Percentiles rank a stretch among this genome's conserved stretches.
phyloP scores from a whole-genome alignment of 1,140 invertebrate species.

The Popillia japonica region DNA sequence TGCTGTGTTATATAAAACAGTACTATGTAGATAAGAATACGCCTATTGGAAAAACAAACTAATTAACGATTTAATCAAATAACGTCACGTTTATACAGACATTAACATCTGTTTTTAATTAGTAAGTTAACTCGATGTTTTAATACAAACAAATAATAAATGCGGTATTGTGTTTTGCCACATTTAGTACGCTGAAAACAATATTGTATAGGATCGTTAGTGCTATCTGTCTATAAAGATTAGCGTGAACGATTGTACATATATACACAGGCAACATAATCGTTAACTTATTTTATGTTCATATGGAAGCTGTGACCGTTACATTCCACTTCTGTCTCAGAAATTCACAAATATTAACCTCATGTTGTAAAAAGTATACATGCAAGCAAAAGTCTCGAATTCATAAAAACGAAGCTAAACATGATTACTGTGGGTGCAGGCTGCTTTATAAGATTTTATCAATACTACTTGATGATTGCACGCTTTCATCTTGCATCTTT shows the following conservation, averaged over 20 bases:
- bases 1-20: not conserved
- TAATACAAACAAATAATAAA: not conserved
- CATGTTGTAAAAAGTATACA: too few relatives aligned
- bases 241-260: too few relatives aligned
- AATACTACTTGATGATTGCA: too few relatives aligned
- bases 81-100: not conserved
- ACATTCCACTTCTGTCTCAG: too few relatives aligned
- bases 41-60: not conserved
- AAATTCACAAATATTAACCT: too few relatives aligned
- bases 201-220: not conserved
- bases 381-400: too few relatives aligned
- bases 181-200: not conserved
- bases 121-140: not conserved
- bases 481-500: not conserved
- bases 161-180: not conserved
- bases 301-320: not conserved
- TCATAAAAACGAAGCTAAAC: too few relatives aligned
- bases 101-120: conserved; percentile 1
- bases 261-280: not conserved
- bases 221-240: not conserved
- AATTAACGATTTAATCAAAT: not conserved
- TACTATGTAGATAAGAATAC: not conserved
- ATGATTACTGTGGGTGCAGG: too few relatives aligned
- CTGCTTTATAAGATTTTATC: too few relatives aligned
- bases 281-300: not conserved